phyloP scores from a whole-genome alignment of 2,113 vertebrate species.

The Pardalotus punctatus region DNA sequence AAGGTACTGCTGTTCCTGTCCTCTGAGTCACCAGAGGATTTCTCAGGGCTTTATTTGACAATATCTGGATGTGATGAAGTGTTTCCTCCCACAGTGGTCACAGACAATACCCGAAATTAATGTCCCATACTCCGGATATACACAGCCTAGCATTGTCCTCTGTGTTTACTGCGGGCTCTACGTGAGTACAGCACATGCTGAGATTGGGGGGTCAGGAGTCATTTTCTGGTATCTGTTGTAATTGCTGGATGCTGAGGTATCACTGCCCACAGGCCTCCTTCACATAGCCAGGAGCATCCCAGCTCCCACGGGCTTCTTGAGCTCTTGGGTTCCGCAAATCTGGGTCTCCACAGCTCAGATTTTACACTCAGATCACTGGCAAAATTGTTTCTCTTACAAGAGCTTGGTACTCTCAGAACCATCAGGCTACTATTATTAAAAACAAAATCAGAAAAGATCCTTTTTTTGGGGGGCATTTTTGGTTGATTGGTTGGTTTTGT shows the following conservation, averaged over 20 bases:
- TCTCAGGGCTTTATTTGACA: background rate
- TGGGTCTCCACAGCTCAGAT: background rate
- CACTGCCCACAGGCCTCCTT: too few species aligned
- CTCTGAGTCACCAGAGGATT: background rate
- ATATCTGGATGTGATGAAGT: background rate
- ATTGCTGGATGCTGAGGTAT: background rate
- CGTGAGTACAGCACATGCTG: background rate
- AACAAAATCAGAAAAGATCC: background rate
- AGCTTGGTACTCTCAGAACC: background rate
- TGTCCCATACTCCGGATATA: background rate
- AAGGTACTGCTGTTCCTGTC: background rate
- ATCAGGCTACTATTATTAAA: background rate
- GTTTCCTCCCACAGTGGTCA: background rate
- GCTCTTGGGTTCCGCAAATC: background rate
- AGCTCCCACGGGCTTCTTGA: background rate
- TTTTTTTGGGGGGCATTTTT: background rate
- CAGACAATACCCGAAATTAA: background rate
- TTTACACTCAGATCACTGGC: background rate
- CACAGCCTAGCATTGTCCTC: background rate
- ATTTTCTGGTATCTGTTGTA: background rate
- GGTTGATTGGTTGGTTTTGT: background rate
- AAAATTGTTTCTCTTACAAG: background rate
- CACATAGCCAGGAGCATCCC: rapidly evolving
- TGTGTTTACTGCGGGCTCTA: background rate
- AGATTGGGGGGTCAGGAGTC: background rate